These are phyloP conservation scores for Amyelois transitella DNA, from an alignment of 1,140 invertebrate genomes.

Conservation along the genomic window DNA sequence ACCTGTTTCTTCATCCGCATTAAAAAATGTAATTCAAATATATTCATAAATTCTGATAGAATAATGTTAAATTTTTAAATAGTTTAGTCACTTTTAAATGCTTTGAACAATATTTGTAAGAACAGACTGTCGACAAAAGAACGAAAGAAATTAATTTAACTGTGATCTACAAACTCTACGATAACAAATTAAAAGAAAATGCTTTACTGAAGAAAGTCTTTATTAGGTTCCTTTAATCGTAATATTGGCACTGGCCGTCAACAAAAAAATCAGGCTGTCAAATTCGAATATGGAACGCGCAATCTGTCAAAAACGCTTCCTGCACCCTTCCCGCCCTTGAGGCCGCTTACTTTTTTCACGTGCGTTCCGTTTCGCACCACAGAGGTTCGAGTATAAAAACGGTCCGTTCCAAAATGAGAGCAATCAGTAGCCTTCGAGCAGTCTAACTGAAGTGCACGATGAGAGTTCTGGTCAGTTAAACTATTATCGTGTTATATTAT, in stretches of 20 bases:
- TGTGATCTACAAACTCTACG: no score
- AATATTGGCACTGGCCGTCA: background rate
- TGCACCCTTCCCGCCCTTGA: conserved; percentile 67
- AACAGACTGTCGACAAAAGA: no score
- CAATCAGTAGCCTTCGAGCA: conserved; percentile 71
- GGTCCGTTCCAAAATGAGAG: conserved; percentile 49
- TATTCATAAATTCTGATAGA: no score
- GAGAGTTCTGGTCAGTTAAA: conserved; percentile 68
- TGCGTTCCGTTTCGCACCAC: conserved; percentile 56
- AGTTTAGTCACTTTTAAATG: no score
- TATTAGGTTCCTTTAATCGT: no score
- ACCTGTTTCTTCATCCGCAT: no score
- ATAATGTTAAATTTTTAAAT: no score
- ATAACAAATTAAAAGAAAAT: background rate
- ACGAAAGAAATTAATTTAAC: no score
- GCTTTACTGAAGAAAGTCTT: background rate
- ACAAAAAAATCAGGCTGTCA: conserved; percentile 15
- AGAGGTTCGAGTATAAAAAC: conserved; percentile 58
- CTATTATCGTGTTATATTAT: conserved; percentile 19
- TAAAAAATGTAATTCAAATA: no score
- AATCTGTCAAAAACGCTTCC: conserved; percentile 44
- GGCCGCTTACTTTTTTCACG: conserved; percentile 68
- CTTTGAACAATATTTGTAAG: no score
- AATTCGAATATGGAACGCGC: conserved; percentile 31
- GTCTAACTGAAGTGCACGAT: conserved; percentile 72